A percentile compares a stretch with the other conserved stretches of the same genome.
phyloP scores from a whole-genome alignment of 1,140 invertebrate species.

The Drosophila mojavensis region DNA sequence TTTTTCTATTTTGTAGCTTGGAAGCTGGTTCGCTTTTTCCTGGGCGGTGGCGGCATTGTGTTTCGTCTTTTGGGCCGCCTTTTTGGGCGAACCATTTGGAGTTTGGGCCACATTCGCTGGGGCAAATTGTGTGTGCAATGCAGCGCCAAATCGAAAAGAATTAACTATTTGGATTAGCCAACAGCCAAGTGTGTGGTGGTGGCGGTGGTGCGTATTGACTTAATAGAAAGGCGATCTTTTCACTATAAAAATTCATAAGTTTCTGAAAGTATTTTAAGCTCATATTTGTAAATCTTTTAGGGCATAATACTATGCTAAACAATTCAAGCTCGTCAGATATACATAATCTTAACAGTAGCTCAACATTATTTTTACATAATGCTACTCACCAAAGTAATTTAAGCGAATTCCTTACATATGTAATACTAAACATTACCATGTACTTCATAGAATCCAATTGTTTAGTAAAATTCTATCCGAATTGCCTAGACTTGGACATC shows the following conservation, averaged over 20 bases:
- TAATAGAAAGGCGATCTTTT: slow-evolving; percentile 4
- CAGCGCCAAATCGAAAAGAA: slow-evolving; percentile 31
- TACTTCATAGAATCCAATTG: too few species aligned
- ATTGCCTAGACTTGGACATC: too few species aligned
- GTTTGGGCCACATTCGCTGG: slow-evolving; percentile 49
- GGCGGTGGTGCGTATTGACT: background rate
- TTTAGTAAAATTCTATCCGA: too few species aligned
- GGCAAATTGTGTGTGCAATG: slow-evolving; percentile 24
- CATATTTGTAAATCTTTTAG: too few species aligned
- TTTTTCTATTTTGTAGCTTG: slow-evolving; percentile 39
- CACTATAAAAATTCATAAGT: background rate
- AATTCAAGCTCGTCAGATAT: too few species aligned
- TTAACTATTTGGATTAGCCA: slow-evolving; percentile 55
- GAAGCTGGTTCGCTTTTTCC: background rate
- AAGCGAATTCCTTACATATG: too few species aligned
- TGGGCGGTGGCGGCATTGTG: slow-evolving; percentile 66
- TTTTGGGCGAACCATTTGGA: slow-evolving; percentile 64
- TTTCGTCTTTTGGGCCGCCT: slow-evolving; percentile 60
- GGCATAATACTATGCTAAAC: too few species aligned
- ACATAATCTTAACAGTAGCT: too few species aligned
- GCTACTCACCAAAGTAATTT: too few species aligned
- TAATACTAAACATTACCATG: too few species aligned
- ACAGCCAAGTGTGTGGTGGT: slow-evolving; percentile 20
- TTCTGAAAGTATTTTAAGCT: too few species aligned
- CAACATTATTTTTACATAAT: too few species aligned